Base-by-base conservation (phyloP, 1,140 invertebrate genomes). In the Drosophila repletoides region DNA sequence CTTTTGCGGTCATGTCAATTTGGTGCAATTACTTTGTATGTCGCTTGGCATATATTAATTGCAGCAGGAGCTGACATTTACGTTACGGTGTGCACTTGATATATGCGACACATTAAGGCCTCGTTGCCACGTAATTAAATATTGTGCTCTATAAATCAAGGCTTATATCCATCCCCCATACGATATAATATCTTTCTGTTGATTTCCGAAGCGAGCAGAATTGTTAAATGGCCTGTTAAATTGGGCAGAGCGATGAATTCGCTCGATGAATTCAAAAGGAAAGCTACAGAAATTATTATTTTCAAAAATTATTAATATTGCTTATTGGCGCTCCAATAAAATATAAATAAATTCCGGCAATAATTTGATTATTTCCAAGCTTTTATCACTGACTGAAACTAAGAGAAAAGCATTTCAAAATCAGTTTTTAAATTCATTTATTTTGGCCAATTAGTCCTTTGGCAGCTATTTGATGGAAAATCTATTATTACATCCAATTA, bases 1-100 rank as follows among this genome's bases (percentile, higher is more conserved):
- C n/a, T n/a, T 33, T 75, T 79, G 74, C 31, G 71, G 80, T 69
- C 55, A 43, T 70, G 64, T 76, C 81, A 86, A 87, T 80, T 86
- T 66, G 33, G 40, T 60, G 72, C 75, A 80, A 86, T 86, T 86
- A 86, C 76, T 79, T 86, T 40, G 56, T 14, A 56, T 69, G 67
- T 68, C 72, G 68, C 67, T 80, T 87, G 72, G 76, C 68, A 86
- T 80, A 76, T 76, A 86, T 86, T 86, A 86, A 86, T 80, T 86
- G 65, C 81, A 80, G 56, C 59, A n/a, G n/a, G 15, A 43, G 52
- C 29, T 21, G n/a, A 19, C n/a, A n/a, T n/a, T n/a, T n/a, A n/a
- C 22, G 31, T 12, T 58, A 52, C 46, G 19, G 63, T 45, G 12
- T 31, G 19, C 52, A 45, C 52, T 58, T 84, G 80, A 86, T 76